Evolutionary conservation across 2,797 vertebrate genomes (phyloP), one percentile per base, ranked within the genome.

Genomic region (Takifugu rubripes): DNA sequence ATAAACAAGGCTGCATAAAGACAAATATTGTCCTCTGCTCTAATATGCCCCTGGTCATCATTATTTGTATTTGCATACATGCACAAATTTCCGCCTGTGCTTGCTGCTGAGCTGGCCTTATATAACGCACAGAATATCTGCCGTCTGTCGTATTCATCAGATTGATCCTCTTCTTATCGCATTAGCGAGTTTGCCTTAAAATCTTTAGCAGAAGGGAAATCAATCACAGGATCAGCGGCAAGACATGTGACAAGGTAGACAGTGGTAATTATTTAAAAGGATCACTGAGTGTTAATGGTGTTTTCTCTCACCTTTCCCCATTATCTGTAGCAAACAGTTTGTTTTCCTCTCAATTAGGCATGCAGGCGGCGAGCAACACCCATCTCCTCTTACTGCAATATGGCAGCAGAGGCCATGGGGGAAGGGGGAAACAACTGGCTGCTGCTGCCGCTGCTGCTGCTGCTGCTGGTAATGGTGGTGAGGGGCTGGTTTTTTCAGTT

Each of bases 331-430:
- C 79, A 81, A 82, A 86, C 79, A 77, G 75, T 87, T 87, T 84
- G 74, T 84, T 87, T 85, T 85, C 81, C 78, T 81, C 81, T 87
- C 83, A 86, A 89, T 87, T 89, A 90, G 69, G 61, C 76, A 81
- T 49, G 60, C 76, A 77, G 65, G 71, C 77, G 46, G 71, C 72
- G 69, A 86, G 80, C 79, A 86, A 84, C 81, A 81, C 67, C 73
- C 75, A 82, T 78, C 79, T 82, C 66, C 75, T 70, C 46, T 81
- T 83, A 72, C 70, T 48, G 68, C 68, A 52, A 70, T 64, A 67
- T 76, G 72, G 62, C 64, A 78, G 60, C 65, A 56, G 49, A 75
- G 77, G 67, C 72, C 77, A 77, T 71, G 80, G 85, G 77, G 79
- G 77, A 71, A 71, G 77, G 75, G 46, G 78, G 61, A 74, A 71